Evolutionary conservation across 2,888 invertebrate genomes (phyloP).

Genomic region (Itoplectis maculator): DNA sequence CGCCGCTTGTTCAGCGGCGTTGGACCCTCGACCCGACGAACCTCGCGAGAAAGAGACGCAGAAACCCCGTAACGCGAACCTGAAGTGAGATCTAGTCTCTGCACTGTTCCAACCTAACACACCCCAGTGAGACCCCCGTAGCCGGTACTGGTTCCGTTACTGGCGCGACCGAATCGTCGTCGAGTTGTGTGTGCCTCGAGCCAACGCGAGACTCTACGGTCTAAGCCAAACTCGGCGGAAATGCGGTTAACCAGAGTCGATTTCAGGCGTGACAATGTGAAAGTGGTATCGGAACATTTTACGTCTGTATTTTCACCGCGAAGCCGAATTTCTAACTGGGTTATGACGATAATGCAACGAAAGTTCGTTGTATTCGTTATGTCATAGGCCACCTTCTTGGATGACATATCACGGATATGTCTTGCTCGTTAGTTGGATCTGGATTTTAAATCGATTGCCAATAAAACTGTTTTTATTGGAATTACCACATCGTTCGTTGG

Average conservation of each 20-base stretch:
- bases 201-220: slow-evolving; percentile 10
- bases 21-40: slow-evolving; percentile 14
- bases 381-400: too few relatives aligned
- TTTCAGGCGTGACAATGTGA: slow-evolving; percentile 5
- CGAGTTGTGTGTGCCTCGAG: slow-evolving; percentile 17
- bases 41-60: slow-evolving; percentile 24
- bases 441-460: neutral
- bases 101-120: slow-evolving; percentile 16
- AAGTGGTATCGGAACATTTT: neutral
- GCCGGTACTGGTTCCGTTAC: neutral
- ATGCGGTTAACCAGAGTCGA: slow-evolving; percentile 36
- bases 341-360: too few relatives aligned
- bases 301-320: neutral
- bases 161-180: slow-evolving; percentile 30
- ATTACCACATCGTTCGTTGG: neutral
- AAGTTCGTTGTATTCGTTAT: neutral
- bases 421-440: neutral
- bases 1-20: slow-evolving; percentile 69
- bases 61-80: slow-evolving; percentile 44
- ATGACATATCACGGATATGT: neutral
- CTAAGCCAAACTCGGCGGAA: slow-evolving; percentile 20
- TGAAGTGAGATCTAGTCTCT: slow-evolving; percentile 32
- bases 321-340: neutral
- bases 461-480: neutral
- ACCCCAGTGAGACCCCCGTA: neutral